A percentile compares a stretch with the other conserved stretches of the same genome.
Conservation (phyloP, 2,797 vertebrate species). For the Sebastes minor region DNA sequence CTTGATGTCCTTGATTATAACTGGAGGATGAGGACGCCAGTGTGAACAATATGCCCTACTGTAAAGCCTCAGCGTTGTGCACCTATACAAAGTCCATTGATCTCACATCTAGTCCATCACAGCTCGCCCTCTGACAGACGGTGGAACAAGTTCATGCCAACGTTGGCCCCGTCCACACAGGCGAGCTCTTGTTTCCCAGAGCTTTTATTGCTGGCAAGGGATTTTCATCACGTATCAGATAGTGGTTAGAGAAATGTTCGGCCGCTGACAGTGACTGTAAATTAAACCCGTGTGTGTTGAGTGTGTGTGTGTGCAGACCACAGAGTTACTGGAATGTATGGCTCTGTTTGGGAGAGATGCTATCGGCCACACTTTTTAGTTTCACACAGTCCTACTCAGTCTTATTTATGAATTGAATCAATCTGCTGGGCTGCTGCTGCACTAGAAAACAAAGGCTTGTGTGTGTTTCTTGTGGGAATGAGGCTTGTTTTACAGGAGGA, state of each 20-base stretch:
- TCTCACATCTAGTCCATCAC: slow-evolving; percentile 37
- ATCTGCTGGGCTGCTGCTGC: slow-evolving; percentile 16
- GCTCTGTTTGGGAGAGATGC: slow-evolving; percentile 43
- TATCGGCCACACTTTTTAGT: slow-evolving; percentile 31
- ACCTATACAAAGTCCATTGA: background rate
- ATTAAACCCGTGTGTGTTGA: slow-evolving; percentile 59
- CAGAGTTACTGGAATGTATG: slow-evolving; percentile 61
- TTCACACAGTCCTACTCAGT: slow-evolving; percentile 10
- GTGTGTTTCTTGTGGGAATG: background rate
- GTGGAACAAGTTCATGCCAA: slow-evolving; percentile 45
- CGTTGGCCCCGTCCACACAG: slow-evolving; percentile 40
- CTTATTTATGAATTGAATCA: slow-evolving; percentile 31
- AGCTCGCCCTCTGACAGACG: slow-evolving; percentile 11
- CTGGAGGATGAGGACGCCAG: background rate
- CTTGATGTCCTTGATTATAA: background rate
- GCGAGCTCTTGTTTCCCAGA: slow-evolving; percentile 60
- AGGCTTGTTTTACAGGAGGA: slow-evolving; percentile 12
- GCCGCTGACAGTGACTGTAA: slow-evolving; percentile 68
- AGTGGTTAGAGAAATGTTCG: slow-evolving; percentile 63
- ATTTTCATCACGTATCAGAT: slow-evolving; percentile 66
- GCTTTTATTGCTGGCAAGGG: slow-evolving; percentile 56
- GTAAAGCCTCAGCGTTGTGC: slow-evolving; percentile 29
- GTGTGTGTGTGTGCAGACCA: slow-evolving; percentile 27
- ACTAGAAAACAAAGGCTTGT: slow-evolving; percentile 16
- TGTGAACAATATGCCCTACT: slow-evolving; percentile 32